phyloP scores from a whole-genome alignment of 2,888 invertebrate species.

The Drosophila dives region DNA sequence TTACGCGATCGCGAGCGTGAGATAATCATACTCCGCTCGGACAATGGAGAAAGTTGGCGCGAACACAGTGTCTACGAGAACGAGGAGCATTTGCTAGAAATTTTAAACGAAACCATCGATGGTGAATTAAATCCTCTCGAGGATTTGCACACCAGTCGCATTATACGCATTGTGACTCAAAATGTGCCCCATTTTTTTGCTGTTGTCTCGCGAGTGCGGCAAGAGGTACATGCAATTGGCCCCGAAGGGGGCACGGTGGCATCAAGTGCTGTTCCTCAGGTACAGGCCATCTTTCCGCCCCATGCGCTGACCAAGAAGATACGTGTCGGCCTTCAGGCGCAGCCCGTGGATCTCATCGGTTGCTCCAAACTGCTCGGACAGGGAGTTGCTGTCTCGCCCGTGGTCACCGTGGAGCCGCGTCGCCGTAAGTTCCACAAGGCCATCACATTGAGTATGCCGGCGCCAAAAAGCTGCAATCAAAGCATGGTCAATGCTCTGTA shows the following conservation, averaged over 20 bases:
- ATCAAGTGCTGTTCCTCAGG: slow-evolving; percentile 96
- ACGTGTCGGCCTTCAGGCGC: slow-evolving; percentile 98
- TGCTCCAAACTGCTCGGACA: slow-evolving; percentile 96
- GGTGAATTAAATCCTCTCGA: slow-evolving; percentile 87
- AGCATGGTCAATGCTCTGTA: slow-evolving; percentile 95
- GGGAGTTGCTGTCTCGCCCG: slow-evolving; percentile 98
- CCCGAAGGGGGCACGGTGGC: slow-evolving; percentile 99
- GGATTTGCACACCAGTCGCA: slow-evolving; percentile 94
- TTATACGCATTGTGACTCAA: slow-evolving; percentile 96
- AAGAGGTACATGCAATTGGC: slow-evolving; percentile 98
- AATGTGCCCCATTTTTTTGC: slow-evolving; percentile 99
- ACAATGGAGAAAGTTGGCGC: slow-evolving; percentile 99
- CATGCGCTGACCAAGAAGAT: slow-evolving; percentile 99
- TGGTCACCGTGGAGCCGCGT: slow-evolving; percentile 98
- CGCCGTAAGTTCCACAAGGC: slow-evolving; percentile 99
- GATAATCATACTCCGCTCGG: slow-evolving; percentile 97
- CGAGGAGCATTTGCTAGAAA: slow-evolving; percentile 95
- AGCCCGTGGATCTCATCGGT: slow-evolving; percentile 94
- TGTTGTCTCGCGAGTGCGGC: slow-evolving; percentile 96
- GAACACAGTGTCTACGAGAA: slow-evolving; percentile 95
- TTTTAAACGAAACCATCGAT: slow-evolving; percentile 92
- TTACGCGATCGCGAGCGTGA: slow-evolving; percentile 97
- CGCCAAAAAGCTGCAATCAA: slow-evolving; percentile 88
- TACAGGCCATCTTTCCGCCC: slow-evolving; percentile 94
- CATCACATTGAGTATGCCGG: slow-evolving; percentile 98